These are phyloP conservation scores for Gavialis gangeticus DNA, from an alignment of 2,113 vertebrate species.

Conservation along the genomic window DNA sequence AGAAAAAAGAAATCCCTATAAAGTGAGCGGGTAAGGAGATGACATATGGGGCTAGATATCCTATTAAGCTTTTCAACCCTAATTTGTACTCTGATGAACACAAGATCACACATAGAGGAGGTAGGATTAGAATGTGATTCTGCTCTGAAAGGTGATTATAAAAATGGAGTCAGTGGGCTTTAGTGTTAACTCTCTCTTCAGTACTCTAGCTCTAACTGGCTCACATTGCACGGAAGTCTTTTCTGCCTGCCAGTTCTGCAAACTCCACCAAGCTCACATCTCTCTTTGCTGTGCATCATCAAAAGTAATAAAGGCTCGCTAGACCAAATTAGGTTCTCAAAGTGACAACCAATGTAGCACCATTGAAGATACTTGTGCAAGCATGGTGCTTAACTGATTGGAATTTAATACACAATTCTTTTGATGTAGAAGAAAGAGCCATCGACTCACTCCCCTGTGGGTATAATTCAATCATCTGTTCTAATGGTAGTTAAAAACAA, in stretches of 20 bases:
- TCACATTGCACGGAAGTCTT: background rate
- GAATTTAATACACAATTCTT: background rate
- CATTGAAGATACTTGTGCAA: background rate
- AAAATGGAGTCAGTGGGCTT: background rate
- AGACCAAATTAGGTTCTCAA: background rate
- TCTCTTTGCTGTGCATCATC: background rate
- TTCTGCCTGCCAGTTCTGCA: background rate
- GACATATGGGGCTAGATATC: background rate
- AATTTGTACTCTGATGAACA: background rate
- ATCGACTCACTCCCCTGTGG: background rate
- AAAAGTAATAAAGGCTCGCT: background rate
- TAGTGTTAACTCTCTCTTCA: background rate
- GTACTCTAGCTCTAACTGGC: background rate
- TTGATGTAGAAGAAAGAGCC: background rate
- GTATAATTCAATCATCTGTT: background rate
- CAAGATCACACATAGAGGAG: background rate
- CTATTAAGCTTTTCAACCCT: background rate
- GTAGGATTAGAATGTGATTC: rapidly evolving
- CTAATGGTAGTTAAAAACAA: background rate
- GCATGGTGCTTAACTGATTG: background rate
- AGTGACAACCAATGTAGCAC: background rate
- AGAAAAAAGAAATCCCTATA: background rate
- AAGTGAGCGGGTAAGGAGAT: background rate
- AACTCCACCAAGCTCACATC: background rate
- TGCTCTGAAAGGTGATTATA: background rate